A percentile compares a stretch with the other conserved stretches of the same genome.
phyloP scores from a whole-genome alignment of 2,888 invertebrate genomes.

The Monoplex corrugatus region DNA sequence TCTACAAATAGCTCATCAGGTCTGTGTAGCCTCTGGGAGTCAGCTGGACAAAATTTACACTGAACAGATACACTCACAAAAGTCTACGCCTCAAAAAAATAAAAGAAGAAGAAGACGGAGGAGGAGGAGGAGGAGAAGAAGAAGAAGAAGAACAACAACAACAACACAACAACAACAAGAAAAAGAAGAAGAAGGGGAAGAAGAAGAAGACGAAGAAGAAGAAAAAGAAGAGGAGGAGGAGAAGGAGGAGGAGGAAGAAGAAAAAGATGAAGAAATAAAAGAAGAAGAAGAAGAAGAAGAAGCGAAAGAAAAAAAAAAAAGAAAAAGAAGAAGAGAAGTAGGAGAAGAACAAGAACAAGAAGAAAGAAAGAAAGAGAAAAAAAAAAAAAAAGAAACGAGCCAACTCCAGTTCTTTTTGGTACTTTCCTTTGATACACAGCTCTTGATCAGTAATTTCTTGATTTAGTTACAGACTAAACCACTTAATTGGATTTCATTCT shows the following conservation, averaged over 20 bases:
- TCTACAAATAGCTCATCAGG: too few relatives aligned
- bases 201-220: not conserved
- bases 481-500: too few relatives aligned
- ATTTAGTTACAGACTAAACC: not conserved
- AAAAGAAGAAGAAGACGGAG: too few relatives aligned
- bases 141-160: not conserved
- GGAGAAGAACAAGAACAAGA: not conserved
- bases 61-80: too few relatives aligned
- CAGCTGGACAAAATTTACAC: too few relatives aligned
- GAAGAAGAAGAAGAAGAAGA: not conserved
- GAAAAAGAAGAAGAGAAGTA: too few relatives aligned
- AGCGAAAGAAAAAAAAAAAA: too few relatives aligned
- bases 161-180: not conserved
- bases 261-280: too few relatives aligned
- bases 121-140: not conserved
- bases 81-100: too few relatives aligned
- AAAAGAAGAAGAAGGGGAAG: not conserved
- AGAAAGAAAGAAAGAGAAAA: not conserved
- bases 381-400: not conserved
- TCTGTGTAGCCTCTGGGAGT: too few relatives aligned
- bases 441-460: not conserved
- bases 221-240: constrained; percentile 8
- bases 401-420: not conserved
- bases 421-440: not conserved
- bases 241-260: constrained; percentile 15